Evolutionary conservation across 1,140 invertebrate species (phyloP).

Genomic region (Drosophila repletoides): DNA sequence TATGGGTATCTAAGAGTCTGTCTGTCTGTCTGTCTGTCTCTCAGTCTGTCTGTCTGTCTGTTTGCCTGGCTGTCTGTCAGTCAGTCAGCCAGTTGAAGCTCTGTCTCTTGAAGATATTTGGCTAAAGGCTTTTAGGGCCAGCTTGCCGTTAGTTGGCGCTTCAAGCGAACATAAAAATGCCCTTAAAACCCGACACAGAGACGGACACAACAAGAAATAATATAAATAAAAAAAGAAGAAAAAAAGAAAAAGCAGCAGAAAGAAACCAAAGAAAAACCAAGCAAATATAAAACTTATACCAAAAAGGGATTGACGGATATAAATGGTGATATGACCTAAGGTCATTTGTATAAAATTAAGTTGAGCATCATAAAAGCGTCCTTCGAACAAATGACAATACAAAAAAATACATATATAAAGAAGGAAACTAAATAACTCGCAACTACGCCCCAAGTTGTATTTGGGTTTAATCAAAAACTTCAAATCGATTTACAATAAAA

Average conservation of each 20-base stretch:
- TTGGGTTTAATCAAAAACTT: constrained; percentile 73
- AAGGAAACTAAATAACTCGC: constrained; percentile 20
- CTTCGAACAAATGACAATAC: constrained; percentile 32
- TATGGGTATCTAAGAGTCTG: constrained; percentile 29
- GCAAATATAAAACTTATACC: constrained; percentile 79
- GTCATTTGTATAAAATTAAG: constrained; percentile 81
- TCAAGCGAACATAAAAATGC: constrained; percentile 76
- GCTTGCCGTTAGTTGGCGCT: constrained; percentile 72
- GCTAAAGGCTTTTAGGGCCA: constrained; percentile 77
- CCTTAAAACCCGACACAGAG: constrained; percentile 66
- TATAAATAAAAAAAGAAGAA: constrained; percentile 10
- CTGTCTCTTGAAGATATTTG: constrained; percentile 74
- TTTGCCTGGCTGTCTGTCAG: constrained; percentile 8
- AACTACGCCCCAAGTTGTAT: constrained; percentile 36
- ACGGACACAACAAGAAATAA: constrained; percentile 35
- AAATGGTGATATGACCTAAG: constrained; percentile 79
- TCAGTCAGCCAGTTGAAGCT: constrained; percentile 43
- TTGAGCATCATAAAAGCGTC: constrained; percentile 76
- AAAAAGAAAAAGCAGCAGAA: background rate
- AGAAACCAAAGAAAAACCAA: constrained; percentile 46
- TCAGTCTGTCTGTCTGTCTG: constrained; percentile 2
- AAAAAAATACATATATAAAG: constrained; percentile 21
- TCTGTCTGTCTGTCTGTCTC: constrained; percentile 49
- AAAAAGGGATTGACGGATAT: constrained; percentile 80
- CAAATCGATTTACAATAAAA: constrained; percentile 77